Evolutionary conservation across 2,113 vertebrate species (phyloP).

Genomic region (Cisticola juncidis): DNA sequence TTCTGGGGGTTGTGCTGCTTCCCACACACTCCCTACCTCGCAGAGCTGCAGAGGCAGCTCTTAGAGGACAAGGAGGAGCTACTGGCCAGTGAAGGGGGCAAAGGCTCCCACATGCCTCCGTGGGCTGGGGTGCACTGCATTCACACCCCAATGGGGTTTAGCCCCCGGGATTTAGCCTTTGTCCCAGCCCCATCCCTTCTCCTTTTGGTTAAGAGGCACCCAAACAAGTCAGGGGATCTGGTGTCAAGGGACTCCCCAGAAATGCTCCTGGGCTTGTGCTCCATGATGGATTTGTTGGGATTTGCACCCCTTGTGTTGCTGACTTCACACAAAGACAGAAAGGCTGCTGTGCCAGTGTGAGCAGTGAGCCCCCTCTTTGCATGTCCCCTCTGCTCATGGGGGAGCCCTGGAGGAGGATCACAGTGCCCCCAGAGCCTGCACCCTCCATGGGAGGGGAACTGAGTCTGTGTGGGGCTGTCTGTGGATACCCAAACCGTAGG

Average conservation of each 20-base stretch:
- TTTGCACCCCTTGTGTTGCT: not conserved
- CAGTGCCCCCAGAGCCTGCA: not conserved
- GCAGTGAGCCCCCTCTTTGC: not conserved
- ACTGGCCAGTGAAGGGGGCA: not conserved
- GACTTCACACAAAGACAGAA: not conserved
- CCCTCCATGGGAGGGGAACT: fast-evolving
- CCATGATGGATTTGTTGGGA: fast-evolving
- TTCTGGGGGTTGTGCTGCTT: constrained; percentile 51
- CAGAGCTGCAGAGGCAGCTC: not conserved
- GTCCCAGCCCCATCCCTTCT: not conserved
- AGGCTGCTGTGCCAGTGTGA: not conserved
- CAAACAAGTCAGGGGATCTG: not conserved
- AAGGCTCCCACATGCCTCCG: not conserved
- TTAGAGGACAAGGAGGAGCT: not conserved
- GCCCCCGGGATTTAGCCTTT: not conserved
- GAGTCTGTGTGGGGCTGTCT: not conserved
- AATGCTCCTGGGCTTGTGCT: not conserved
- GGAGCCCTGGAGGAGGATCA: not conserved
- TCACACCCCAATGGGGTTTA: not conserved
- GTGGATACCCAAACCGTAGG: fast-evolving
- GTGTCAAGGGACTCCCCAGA: not conserved
- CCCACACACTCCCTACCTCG: not conserved
- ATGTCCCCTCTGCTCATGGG: not conserved
- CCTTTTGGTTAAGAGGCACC: not conserved
- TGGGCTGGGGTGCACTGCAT: not conserved